phyloP scores from a whole-genome alignment of 1,140 invertebrate genomes.

The Dreissena polymorpha region DNA sequence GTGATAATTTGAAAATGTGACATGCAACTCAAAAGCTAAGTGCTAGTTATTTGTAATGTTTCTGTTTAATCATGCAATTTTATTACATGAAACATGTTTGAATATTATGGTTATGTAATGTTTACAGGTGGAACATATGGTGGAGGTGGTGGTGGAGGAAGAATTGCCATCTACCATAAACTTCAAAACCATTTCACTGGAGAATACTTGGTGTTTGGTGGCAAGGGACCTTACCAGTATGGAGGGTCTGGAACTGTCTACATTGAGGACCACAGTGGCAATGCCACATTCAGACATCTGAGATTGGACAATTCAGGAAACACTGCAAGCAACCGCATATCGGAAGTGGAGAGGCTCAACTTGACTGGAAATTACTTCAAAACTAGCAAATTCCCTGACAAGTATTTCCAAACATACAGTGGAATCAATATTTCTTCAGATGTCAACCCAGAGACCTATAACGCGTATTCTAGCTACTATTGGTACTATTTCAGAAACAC shows the following conservation, averaged over 20 bases:
- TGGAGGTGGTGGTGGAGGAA: constrained; percentile 70
- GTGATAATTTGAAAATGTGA: no score
- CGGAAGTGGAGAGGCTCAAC: constrained; percentile 59
- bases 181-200: constrained; percentile 67
- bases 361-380: constrained; percentile 47
- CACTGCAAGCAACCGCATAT: constrained; percentile 57
- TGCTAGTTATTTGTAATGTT: no score
- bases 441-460: constrained; percentile 31
- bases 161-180: constrained; percentile 69
- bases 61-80: no score
- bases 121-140: constrained; percentile 56
- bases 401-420: constrained; percentile 42
- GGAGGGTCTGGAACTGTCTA: constrained; percentile 71
- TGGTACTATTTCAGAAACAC: constrained; percentile 16
- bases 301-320: constrained; percentile 61
- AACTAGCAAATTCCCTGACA: not conserved
- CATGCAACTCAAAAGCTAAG: no score
- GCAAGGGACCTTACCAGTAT: constrained; percentile 58
- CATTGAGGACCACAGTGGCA: constrained; percentile 58
- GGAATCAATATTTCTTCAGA: constrained; percentile 53
- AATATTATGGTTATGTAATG: no score
- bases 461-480: constrained; percentile 1
- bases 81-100: no score
- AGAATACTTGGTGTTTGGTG: constrained; percentile 64
- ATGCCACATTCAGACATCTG: constrained; percentile 51